Conservation (phyloP, 2,888 invertebrate genomes). For the Acrobasis consociella region DNA sequence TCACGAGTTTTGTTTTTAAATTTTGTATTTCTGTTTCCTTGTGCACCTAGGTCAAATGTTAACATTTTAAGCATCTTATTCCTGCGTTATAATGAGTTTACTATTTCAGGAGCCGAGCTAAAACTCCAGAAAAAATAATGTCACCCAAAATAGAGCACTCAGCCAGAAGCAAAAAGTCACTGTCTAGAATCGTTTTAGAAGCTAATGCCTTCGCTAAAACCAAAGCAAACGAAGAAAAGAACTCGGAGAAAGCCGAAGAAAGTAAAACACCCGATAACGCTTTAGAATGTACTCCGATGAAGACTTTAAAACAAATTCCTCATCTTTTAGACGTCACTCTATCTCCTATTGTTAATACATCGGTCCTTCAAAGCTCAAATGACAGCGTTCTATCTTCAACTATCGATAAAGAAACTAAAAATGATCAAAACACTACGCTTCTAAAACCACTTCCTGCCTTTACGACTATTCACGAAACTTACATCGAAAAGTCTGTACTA, state of each 20-base stretch:
- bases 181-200: conserved; percentile 71
- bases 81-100: background rate
- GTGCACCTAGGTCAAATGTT: no score
- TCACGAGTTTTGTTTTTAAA: no score
- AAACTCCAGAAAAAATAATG: conserved; percentile 72
- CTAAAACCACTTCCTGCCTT: conserved; percentile 56
- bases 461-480: conserved; percentile 56
- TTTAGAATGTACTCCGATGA: conserved; percentile 71
- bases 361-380: conserved; percentile 61
- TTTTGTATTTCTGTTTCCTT: no score
- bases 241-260: conserved; percentile 48
- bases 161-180: conserved; percentile 58
- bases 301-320: conserved; percentile 51
- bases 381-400: conserved; percentile 53
- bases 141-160: conserved; percentile 61
- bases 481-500: conserved; percentile 61
- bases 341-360: conserved; percentile 72
- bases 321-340: conserved; percentile 67
- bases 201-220: conserved; percentile 71
- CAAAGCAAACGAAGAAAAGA: conserved; percentile 51
- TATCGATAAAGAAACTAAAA: conserved; percentile 43
- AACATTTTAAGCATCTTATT: no score
- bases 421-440: conserved; percentile 40
- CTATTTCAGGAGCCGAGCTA: conserved; percentile 62
- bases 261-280: conserved; percentile 41